phyloP scores from a whole-genome alignment of 1,140 invertebrate species.

The Aphaenogaster rudis region DNA sequence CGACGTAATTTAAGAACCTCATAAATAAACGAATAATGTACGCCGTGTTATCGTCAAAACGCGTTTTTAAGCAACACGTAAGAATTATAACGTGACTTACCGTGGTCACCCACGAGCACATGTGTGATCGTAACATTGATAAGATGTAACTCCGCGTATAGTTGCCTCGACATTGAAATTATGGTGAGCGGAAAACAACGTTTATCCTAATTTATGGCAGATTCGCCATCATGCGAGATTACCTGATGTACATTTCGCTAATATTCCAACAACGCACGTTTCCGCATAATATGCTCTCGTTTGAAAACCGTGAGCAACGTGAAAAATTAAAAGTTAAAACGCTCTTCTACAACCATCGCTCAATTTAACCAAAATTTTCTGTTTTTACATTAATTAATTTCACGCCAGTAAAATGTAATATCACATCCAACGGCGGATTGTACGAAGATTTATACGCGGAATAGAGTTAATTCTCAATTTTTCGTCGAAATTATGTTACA shows the following conservation, averaged over 20 bases:
- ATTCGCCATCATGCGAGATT: slow-evolving; percentile 55
- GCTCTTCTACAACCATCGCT: neutral
- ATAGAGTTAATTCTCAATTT: slow-evolving; percentile 55
- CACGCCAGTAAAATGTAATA: slow-evolving; percentile 35
- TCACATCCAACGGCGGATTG: slow-evolving; percentile 14
- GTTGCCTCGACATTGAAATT: slow-evolving; percentile 62
- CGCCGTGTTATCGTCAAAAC: slow-evolving; percentile 41
- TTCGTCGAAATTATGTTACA: slow-evolving; percentile 35
- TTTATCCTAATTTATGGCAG: slow-evolving; percentile 69
- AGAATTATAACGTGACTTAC: neutral
- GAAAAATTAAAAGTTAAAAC: slow-evolving; percentile 33
- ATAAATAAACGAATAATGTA: neutral
- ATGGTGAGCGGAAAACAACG: slow-evolving; percentile 38
- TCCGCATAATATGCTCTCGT: slow-evolving; percentile 5
- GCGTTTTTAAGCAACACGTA: slow-evolving; percentile 37
- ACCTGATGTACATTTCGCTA: slow-evolving; percentile 60
- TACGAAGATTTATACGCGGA: slow-evolving; percentile 20
- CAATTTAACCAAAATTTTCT: slow-evolving; percentile 29
- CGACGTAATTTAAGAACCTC: neutral
- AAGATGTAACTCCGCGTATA: slow-evolving; percentile 27
- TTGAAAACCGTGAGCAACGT: neutral
- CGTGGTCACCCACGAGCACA: neutral
- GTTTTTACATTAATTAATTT: slow-evolving; percentile 52
- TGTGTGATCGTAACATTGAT: slow-evolving; percentile 45
- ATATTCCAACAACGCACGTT: slow-evolving; percentile 38